Evolutionary conservation across 2,797 vertebrate genomes (phyloP), one percentile per base, ranked within the genome.

Genomic region (Thaleichthys pacificus): DNA sequence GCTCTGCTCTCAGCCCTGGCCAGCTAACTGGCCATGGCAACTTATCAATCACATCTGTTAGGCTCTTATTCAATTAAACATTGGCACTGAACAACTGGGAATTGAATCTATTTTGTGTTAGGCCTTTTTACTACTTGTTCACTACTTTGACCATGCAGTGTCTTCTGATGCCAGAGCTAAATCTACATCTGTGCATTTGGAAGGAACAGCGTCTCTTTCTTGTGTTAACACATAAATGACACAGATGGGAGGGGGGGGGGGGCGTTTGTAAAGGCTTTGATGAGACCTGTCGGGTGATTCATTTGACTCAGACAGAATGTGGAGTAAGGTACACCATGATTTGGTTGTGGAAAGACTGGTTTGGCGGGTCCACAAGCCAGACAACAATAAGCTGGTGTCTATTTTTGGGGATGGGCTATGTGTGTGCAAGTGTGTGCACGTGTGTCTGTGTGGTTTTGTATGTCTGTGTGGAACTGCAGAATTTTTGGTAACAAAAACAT

Each of bases 11-110:
- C 54, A 60, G 63, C 63, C 63, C 54, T 32, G 42, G 68, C 68
- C 68, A 72, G 68, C 42, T 64, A 76, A 72, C 69, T 58, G 58
- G 62, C 66, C 71, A 69, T 72, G 71, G 66, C 54, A 24, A 77
- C 56, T 61, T 77, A 80, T 84, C 82, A 78, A 75, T 82, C 78
- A 80, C 69, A 12, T 68, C 74, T 65, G 67, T 66, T 76, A 38
- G 71, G 69, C 68, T 79, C 73, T 74, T 71, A 79, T 76, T 83
- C 79, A 81, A 79, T 83, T 83, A 79, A 65, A 66, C 70, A 71
- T 66, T 83, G 77, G 72, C 77, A 76, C 65, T 77, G 64, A 80
- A 68, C 71, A 67, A 80, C 72, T 80, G 66, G 64, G 72, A 72
- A 79, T 79, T 66, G 7, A 79, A 81, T 83, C 72, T 75, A 65